A percentile compares a stretch with the other conserved stretches of the same genome.
Conservation (phyloP, 2,888 invertebrate genomes). For the Diachrysia chrysitis region DNA sequence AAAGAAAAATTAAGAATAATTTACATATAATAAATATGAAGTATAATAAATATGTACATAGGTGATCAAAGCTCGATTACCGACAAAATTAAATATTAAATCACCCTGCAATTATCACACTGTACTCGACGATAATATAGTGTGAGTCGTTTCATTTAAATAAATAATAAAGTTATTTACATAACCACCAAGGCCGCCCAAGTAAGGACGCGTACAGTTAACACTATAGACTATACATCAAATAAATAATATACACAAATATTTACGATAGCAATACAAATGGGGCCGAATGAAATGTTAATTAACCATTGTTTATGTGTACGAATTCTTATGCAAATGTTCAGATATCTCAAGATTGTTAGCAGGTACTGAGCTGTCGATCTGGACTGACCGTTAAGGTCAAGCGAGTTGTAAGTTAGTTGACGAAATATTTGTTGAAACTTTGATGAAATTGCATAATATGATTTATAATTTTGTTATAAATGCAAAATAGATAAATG, state of each 20-base stretch:
- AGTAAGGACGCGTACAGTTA: not conserved
- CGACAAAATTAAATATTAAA: not conserved
- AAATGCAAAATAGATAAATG: no score
- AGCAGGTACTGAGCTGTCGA: conserved; percentile 36
- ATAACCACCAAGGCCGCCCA: not conserved
- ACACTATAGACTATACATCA: not conserved
- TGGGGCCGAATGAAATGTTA: conserved; percentile 30
- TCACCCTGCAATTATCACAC: not conserved
- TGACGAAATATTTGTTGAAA: not conserved
- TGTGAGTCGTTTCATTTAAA: not conserved
- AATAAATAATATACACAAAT: not conserved
- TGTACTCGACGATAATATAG: not conserved
- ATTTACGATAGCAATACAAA: conserved; percentile 5
- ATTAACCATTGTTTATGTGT: conserved; percentile 14
- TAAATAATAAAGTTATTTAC: not conserved
- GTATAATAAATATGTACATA: no score
- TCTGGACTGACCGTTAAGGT: conserved; percentile 23
- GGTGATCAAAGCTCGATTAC: not conserved
- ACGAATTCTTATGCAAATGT: conserved; percentile 53
- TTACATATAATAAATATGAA: no score
- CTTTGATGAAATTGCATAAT: not conserved
- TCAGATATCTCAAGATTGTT: conserved; percentile 23
- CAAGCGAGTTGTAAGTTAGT: not conserved
- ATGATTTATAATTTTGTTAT: no score
- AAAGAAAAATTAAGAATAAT: no score